A percentile compares a stretch with the other conserved stretches of the same genome.
Evolutionary conservation across 2,797 vertebrate genomes (phyloP).

Genomic region (Nannoperca obscura): DNA sequence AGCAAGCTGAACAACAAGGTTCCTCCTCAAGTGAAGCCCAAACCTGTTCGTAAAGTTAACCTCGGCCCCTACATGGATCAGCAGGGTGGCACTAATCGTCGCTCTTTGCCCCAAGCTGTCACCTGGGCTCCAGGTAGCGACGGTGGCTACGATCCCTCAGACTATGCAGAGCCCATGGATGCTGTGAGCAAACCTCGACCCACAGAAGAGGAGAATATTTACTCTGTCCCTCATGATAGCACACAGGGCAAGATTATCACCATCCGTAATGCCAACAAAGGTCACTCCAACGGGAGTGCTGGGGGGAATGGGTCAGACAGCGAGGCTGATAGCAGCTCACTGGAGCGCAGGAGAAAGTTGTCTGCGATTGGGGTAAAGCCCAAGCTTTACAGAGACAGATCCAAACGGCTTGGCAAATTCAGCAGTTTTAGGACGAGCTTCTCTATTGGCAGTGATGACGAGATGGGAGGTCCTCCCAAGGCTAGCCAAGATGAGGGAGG

Average conservation of each 20-base stretch:
- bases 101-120: constrained; percentile 88
- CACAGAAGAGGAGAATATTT: constrained; percentile 96
- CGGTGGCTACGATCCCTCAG: constrained; percentile 94
- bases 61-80: constrained; percentile 88
- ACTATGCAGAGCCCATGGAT: constrained; percentile 97
- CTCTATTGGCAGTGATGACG: constrained; percentile 94
- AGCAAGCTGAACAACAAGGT: constrained; percentile 94
- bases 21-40: constrained; percentile 94
- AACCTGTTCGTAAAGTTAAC: constrained; percentile 91
- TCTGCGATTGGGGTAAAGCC: constrained; percentile 90
- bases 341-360: constrained; percentile 91
- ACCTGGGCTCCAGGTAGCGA: constrained; percentile 90
- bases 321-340: constrained; percentile 93
- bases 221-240: constrained; percentile 97
- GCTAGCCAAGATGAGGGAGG: constrained; percentile 89
- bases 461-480: constrained; percentile 90
- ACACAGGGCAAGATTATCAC: constrained; percentile 99
- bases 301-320: constrained; percentile 96
- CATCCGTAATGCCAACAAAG: constrained; percentile 94
- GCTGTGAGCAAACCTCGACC: constrained; percentile 92
- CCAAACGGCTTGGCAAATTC: constrained; percentile 92
- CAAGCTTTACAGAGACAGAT: constrained; percentile 91
- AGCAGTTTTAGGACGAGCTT: constrained; percentile 94
- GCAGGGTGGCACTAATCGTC: constrained; percentile 87
- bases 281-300: constrained; percentile 91